These are phyloP conservation scores for Cladorhizidae sp. DNA, from an alignment of 37 sponge, comb jelly and placozoan genomes.

Conservation along the genomic window DNA sequence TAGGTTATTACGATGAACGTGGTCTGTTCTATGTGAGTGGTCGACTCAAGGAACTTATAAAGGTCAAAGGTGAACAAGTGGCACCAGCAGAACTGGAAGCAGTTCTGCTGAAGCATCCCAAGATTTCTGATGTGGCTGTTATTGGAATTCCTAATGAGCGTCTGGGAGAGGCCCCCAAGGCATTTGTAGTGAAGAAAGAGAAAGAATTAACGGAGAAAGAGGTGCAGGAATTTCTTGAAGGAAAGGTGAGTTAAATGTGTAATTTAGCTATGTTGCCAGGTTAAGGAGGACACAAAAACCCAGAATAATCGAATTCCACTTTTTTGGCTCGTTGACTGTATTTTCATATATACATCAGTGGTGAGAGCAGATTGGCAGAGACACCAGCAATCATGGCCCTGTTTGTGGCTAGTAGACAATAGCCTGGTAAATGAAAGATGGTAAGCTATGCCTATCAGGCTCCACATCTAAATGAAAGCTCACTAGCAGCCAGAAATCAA, in stretches of 20 bases:
- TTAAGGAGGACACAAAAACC: too few species aligned
- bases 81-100: constrained; percentile 95
- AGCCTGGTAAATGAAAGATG: too few species aligned
- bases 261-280: too few species aligned
- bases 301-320: too few species aligned
- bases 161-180: constrained; percentile 85
- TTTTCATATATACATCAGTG: too few species aligned
- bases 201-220: constrained; percentile 57
- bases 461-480: too few species aligned
- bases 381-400: too few species aligned
- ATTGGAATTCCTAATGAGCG: constrained; percentile 83
- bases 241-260: constrained; percentile 31
- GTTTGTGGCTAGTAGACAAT: too few species aligned
- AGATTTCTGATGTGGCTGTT: constrained; percentile 86
- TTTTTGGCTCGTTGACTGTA: too few species aligned
- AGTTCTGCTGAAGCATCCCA: constrained; percentile 69
- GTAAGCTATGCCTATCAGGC: too few species aligned
- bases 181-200: constrained; percentile 83
- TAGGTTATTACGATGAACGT: constrained; percentile 81
- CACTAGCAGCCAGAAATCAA: too few species aligned
- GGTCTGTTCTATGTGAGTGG: constrained; percentile 86
- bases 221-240: constrained; percentile 47
- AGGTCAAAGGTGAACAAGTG: constrained; percentile 91
- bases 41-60: constrained; percentile 92
- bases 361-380: too few species aligned